Evolutionary conservation across 2,888 invertebrate species (phyloP), one percentile per base, ranked within the genome.

Genomic region (Volucella inflata): DNA sequence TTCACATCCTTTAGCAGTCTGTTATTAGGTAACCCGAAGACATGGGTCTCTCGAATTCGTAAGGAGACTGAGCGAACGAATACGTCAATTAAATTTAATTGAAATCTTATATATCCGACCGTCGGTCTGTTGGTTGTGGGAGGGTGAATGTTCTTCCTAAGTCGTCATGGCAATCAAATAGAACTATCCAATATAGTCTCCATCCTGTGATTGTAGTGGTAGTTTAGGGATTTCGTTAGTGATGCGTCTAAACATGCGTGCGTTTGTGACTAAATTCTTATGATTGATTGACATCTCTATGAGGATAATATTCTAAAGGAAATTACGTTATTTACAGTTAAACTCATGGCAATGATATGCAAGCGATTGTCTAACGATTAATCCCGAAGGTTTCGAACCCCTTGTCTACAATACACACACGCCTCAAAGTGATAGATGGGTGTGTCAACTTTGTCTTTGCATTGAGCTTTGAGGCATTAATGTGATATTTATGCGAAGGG

Each of bases 21-120:
- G 44, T 62, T 72, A 62, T 64, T 53, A 74, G 55, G 55, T 50
- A 74, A 57, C 38, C 38, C 40, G 48, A 53, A 59, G n/a, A 14
- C 30, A 68, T 12, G 40, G 6, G 16, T 2, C 4, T 14, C 40
- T n/a, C 14, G 30, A 12, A 53, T 16, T 8, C 3, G 21, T 12
- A 68, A 3, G 11, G 21, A 40, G 44, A 16, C 21, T 8, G 60
- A 36, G 30, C 36, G 77, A 72, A 67, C 70, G 44, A 16, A 72
- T 59, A 68, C 30, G 74, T 70, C 74, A 83, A 83, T 83, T 74
- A 78, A 83, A 78, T 78, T 78, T 78, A 78, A 83, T 83, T 83
- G 72, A 83, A 83, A 78, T 74, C 64, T 74, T 83, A 83, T 83
- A 77, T 83, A 44, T 72, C 55, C 55, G 55, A 2, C 8, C 42